These are phyloP conservation scores for Pseudochirops cupreus DNA, from an alignment of 2,797 vertebrate genomes.

Conservation along the genomic window DNA sequence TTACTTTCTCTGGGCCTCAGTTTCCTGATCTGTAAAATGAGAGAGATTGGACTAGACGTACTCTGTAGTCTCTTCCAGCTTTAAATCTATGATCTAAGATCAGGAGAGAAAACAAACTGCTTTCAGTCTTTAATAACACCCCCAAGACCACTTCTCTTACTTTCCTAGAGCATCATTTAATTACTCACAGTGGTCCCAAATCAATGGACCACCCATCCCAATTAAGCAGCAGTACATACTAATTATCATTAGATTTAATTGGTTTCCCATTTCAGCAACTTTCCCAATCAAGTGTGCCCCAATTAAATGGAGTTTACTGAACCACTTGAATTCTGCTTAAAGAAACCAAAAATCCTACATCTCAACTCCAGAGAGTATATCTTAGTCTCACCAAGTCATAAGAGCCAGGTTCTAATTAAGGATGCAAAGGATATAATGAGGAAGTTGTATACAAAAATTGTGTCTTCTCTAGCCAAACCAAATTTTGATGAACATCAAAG, in stretches of 20 bases:
- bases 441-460: conserved; percentile 6
- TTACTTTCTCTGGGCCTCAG: background rate
- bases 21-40: background rate
- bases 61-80: background rate
- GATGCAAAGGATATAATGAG: conserved; percentile 52
- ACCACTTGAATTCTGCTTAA: conserved; percentile 79
- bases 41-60: background rate
- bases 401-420: conserved; percentile 75
- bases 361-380: conserved; percentile 72
- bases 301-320: conserved; percentile 78
- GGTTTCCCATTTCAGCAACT: conserved; percentile 80
- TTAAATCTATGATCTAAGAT: conserved; percentile 45
- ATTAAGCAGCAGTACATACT: conserved; percentile 71
- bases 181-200: conserved; percentile 75
- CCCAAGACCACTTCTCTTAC: conserved; percentile 71
- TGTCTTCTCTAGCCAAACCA: conserved; percentile 57
- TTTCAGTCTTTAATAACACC: conserved; percentile 69
- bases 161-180: conserved; percentile 76
- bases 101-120: conserved; percentile 71
- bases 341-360: conserved; percentile 70
- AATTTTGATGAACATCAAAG: conserved; percentile 66
- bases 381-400: conserved; percentile 68
- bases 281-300: conserved; percentile 75
- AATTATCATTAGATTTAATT: conserved; percentile 82
- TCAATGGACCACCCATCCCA: conserved; percentile 79